Conservation (phyloP, 2,888 invertebrate species). For the Chironomus tentans region DNA sequence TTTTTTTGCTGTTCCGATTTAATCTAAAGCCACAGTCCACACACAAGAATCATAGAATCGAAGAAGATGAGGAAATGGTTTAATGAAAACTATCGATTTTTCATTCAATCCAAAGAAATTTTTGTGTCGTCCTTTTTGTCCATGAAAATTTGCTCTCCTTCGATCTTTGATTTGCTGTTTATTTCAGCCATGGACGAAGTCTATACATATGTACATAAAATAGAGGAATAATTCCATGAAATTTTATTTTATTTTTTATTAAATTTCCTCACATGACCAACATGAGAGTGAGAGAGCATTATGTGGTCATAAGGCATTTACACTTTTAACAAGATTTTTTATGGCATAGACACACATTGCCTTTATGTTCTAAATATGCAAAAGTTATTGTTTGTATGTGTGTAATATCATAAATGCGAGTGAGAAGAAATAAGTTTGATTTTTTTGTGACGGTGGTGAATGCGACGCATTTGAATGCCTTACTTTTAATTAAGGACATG, state of each 20-base stretch:
- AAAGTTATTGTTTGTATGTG: conserved; percentile 20
- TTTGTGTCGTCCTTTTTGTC: not conserved
- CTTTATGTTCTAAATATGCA: conserved; percentile 21
- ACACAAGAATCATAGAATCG: not conserved
- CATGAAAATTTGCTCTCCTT: not conserved
- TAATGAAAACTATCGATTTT: conserved; percentile 24
- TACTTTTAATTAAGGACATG: no score
- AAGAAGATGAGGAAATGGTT: not conserved
- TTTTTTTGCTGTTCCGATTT: not conserved
- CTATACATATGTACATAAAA: not conserved
- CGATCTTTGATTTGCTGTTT: no score
- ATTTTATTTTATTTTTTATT: conserved; percentile 4
- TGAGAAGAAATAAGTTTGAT: not conserved
- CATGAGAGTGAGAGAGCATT: not conserved
- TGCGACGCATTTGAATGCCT: no score
- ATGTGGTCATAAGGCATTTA: not conserved
- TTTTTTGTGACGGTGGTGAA: no score
- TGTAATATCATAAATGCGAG: conserved; percentile 5
- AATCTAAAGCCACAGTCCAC: no score
- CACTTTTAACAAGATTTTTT: conserved; percentile 1
- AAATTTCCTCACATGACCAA: not conserved
- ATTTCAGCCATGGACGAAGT: not conserved
- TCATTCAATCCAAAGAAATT: not conserved
- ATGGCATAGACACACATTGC: conserved; percentile 22
- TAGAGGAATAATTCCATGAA: not conserved